These are phyloP conservation scores for Xenops minutus DNA, from an alignment of 2,797 vertebrate species.

Conservation along the genomic window DNA sequence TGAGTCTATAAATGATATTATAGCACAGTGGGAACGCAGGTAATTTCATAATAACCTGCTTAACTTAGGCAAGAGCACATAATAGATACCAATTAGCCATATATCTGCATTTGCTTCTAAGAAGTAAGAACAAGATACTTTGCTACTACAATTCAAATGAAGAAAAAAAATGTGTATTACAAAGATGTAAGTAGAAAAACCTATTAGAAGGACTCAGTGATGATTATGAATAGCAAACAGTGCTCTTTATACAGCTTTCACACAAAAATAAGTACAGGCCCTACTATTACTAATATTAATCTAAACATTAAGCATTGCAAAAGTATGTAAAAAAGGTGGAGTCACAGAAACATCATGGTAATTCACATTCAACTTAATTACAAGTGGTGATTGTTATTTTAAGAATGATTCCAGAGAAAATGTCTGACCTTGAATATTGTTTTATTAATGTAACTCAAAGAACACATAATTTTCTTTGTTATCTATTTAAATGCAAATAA, in stretches of 20 bases:
- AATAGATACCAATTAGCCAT: neutral
- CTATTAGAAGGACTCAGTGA: neutral
- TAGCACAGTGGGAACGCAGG: neutral
- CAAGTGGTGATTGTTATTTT: neutral
- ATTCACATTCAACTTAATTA: neutral
- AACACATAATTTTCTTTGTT: neutral
- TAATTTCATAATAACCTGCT: constrained; percentile 40
- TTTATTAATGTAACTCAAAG: neutral
- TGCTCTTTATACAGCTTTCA: neutral
- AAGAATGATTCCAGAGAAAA: neutral
- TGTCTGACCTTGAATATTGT: neutral
- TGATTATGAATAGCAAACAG: neutral
- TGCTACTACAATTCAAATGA: neutral
- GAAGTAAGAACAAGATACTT: neutral
- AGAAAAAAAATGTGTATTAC: neutral
- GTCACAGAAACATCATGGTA: neutral
- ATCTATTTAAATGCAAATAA: neutral
- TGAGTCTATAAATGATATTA: neutral
- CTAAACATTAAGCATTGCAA: neutral
- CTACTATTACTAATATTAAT: neutral
- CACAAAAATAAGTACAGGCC: neutral
- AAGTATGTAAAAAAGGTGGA: neutral
- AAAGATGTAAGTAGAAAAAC: neutral
- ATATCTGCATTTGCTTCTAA: neutral
- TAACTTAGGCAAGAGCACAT: neutral